Evolutionary conservation across 2,113 vertebrate species (phyloP), one percentile per base, ranked within the genome.

Genomic region (Microtus oregoni): DNA sequence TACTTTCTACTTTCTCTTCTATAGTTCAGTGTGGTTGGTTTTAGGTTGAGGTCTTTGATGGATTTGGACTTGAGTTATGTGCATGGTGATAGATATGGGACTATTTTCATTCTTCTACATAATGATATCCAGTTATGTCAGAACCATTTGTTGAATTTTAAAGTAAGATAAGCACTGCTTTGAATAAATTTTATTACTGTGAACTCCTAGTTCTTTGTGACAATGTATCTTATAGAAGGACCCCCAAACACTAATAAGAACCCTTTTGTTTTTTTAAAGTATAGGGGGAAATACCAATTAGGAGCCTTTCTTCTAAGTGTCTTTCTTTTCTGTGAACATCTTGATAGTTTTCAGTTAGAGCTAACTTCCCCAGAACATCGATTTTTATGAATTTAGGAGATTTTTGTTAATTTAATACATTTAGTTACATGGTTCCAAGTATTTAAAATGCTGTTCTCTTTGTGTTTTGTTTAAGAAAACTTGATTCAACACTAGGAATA

Each of bases 141-240:
- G 19, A 6, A 20, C 58, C 17, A 58, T 58, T 20, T 58, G 58
- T 58, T 58, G 58, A 58, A 58, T 58, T 92, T 94, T 87, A 97
- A 86, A 97, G 65, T 93, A 19, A 95, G 77, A 96, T 92, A 93
- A 92, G 89, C 44, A 95, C 14, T 63, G 88, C 19, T 96, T 82
- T 89, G 38, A 96, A 78, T 28, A 97, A 97, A 94, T 67, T 96
- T 11, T 79, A 89, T 90, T 94, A 96, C 89, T 63, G 0, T 91
- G 89, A 94, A 97, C 75, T 94, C 76, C 55, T 93, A 93, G 94
- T 44, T 55, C 87, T 97, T 95, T 44, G 87, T 97, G 96, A 70
- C 50, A 91, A 86, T 41, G 92, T 77, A 12, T 28, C 5, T 75
- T 41, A 32, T 52, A 58, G 15, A 70, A 92, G 28, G 7, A 9